A percentile compares a stretch with the other conserved stretches of the same genome.
Evolutionary conservation across 2,113 vertebrate species (phyloP).

Genomic region (Mustelus asterias): DNA sequence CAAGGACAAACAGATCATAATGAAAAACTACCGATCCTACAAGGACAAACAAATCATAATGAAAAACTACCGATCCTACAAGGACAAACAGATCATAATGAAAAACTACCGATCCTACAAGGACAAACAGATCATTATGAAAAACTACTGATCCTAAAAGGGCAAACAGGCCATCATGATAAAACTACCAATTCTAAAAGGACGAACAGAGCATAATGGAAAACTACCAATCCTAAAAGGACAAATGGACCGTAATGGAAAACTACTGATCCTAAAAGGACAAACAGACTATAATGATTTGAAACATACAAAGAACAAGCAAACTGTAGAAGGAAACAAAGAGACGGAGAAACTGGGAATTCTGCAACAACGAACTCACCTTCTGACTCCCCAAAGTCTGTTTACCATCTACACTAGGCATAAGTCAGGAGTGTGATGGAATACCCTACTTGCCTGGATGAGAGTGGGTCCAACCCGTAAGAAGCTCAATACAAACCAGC

Average conservation of each 20-base stretch:
- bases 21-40: background rate
- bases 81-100: background rate
- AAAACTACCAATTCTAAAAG: background rate
- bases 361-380: background rate
- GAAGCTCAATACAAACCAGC: background rate
- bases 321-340: background rate
- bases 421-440: background rate
- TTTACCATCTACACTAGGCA: background rate
- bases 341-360: background rate
- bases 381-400: background rate
- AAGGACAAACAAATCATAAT: background rate
- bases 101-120: background rate
- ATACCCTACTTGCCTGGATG: background rate
- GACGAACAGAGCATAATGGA: background rate
- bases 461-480: background rate
- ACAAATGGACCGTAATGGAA: background rate
- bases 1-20: background rate
- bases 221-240: background rate
- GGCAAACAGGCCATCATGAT: background rate
- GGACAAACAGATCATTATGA: background rate
- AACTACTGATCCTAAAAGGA: background rate
- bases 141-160: background rate
- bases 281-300: background rate
- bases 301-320: background rate
- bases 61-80: background rate